Evolutionary conservation across 1,140 invertebrate species (phyloP).

Genomic region (Platyscapa corneri): DNA sequence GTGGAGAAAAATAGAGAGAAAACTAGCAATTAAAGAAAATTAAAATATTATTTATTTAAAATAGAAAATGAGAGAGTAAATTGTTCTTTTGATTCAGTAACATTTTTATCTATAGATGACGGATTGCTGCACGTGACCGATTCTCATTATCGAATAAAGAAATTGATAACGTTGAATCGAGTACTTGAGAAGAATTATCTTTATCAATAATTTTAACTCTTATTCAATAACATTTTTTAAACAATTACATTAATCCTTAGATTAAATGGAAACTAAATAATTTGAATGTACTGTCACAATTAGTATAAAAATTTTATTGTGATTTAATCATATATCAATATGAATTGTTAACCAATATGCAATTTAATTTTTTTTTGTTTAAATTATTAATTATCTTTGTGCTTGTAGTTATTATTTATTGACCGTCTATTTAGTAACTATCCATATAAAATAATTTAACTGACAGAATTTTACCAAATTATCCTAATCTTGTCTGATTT

Average conservation of each 20-base stretch:
- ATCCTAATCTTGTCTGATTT: not conserved
- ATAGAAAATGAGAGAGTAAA: not conserved
- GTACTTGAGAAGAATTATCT: not conserved
- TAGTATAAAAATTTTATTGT: not conserved
- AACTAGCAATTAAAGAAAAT: too few species aligned
- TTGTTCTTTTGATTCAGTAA: not conserved
- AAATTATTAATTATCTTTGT: not conserved
- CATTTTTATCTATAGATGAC: not conserved
- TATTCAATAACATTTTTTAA: not conserved
- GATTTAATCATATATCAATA: not conserved
- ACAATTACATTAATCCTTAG: not conserved
- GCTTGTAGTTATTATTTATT: too few species aligned
- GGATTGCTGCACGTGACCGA: slow-evolving; percentile 26
- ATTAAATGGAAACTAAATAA: not conserved
- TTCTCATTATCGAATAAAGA: slow-evolving; percentile 6
- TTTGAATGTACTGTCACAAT: not conserved
- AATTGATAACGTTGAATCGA: not conserved
- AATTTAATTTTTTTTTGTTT: not conserved
- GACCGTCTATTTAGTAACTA: too few species aligned
- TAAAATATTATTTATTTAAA: not conserved
- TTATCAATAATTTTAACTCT: not conserved
- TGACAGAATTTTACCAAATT: not conserved
- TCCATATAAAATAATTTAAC: too few species aligned
- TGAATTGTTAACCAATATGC: not conserved
- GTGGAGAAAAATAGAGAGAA: too few species aligned